A percentile compares a stretch with the other conserved stretches of the same genome.
Conservation (phyloP, 2,797 vertebrate species). For the Danio kyathit region DNA sequence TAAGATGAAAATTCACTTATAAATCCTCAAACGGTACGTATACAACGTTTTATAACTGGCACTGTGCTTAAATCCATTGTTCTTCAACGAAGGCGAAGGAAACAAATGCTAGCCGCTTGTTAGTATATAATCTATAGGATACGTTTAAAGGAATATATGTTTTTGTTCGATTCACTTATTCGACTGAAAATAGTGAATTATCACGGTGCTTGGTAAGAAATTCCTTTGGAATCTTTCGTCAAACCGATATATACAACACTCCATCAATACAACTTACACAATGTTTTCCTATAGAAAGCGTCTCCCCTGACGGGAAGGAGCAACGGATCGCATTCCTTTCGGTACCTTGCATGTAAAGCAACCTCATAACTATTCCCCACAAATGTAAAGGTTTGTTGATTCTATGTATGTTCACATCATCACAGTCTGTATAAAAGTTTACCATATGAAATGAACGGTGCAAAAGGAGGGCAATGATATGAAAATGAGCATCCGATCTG, state of each 20-base stretch:
- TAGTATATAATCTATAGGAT: slow-evolving; percentile 25
- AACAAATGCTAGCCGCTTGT: not conserved
- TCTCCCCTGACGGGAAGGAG: slow-evolving; percentile 39
- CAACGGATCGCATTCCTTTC: slow-evolving; percentile 18
- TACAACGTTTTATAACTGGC: slow-evolving; percentile 42
- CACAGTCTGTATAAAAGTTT: not conserved
- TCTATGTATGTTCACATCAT: not conserved
- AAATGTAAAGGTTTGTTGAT: not conserved
- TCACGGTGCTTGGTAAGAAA: not conserved
- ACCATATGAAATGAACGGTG: slow-evolving; percentile 19
- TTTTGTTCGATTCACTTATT: not conserved
- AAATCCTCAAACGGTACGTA: slow-evolving; percentile 51
- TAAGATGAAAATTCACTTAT: slow-evolving; percentile 44
- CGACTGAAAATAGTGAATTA: not conserved
- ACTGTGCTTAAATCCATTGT: slow-evolving; percentile 15
- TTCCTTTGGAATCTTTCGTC: not conserved
- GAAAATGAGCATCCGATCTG: slow-evolving; percentile 35
- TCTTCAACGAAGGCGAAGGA: slow-evolving; percentile 22
- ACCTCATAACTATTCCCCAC: not conserved
- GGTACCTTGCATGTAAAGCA: slow-evolving; percentile 9
- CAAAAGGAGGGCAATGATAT: not conserved
- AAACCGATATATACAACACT: not conserved
- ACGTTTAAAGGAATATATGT: not conserved
- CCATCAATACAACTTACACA: not conserved
- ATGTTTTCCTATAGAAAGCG: slow-evolving; percentile 51